phyloP scores from a whole-genome alignment of 1,140 invertebrate species.

The Physella acuta region DNA sequence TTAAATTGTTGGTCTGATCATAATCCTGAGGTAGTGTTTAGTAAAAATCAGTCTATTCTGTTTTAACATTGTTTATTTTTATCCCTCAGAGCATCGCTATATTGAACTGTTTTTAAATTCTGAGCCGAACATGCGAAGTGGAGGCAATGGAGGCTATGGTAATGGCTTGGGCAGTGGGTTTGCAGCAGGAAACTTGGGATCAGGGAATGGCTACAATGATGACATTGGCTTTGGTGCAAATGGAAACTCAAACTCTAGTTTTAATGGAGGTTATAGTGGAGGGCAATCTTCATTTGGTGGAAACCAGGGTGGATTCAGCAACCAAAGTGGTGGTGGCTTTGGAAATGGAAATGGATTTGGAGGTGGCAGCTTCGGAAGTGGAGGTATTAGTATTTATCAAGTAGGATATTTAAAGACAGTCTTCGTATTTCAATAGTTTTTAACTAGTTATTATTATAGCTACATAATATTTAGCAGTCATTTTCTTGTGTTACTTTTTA shows the following conservation, averaged over 20 bases:
- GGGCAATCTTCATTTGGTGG: neutral
- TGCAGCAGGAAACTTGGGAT: constrained; percentile 31
- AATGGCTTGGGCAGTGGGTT: constrained; percentile 30
- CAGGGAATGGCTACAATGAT: constrained; percentile 32
- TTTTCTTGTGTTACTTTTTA: no score
- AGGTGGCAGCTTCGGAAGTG: neutral
- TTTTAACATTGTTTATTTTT: no score
- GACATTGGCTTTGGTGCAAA: constrained; percentile 30
- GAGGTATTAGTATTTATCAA: neutral
- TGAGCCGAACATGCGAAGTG: constrained; percentile 58
- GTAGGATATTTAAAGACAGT: no score
- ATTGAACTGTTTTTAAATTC: constrained; percentile 85
- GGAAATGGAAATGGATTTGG: constrained; percentile 17
- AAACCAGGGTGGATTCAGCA: neutral
- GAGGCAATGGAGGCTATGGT: constrained; percentile 45
- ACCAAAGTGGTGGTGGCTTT: neutral
- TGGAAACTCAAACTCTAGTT: constrained; percentile 1
- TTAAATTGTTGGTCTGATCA: no score
- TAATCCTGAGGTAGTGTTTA: no score
- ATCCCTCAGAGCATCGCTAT: constrained; percentile 82
- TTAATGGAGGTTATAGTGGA: constrained; percentile 19
- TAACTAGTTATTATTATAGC: no score
- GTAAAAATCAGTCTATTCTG: no score
- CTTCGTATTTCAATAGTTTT: no score
- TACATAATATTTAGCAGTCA: no score